Conservation (phyloP, 2,888 invertebrate species). For the Ptilodon capucinus region DNA sequence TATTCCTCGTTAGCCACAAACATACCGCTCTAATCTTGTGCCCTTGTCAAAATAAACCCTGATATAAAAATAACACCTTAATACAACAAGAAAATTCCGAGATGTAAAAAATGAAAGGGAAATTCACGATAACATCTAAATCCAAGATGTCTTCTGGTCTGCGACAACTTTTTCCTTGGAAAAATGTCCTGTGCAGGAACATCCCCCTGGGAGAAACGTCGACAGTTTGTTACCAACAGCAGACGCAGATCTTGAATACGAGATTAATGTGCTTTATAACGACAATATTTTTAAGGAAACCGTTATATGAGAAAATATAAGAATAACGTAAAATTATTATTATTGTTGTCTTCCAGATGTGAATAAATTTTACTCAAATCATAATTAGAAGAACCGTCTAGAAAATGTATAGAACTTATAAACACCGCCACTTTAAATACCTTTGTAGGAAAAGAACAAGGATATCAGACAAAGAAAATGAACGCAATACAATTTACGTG, state of each 20-base stretch:
- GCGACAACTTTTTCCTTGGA: neutral
- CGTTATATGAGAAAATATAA: no score
- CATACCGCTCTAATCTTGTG: neutral
- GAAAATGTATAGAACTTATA: no score
- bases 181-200: neutral
- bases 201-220: slow-evolving; percentile 1
- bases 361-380: no score
- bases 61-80: neutral
- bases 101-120: neutral
- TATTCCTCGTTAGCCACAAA: no score
- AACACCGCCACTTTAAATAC: no score
- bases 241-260: neutral
- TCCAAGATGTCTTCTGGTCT: neutral
- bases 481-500: no score
- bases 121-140: neutral
- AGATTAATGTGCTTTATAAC: neutral
- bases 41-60: neutral
- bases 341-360: no score
- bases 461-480: no score
- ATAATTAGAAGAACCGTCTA: no score
- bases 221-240: slow-evolving; percentile 1
- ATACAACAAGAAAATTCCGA: neutral
- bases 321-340: no score
- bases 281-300: neutral
- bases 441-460: no score